Evolutionary conservation across 2,113 vertebrate species (phyloP), one percentile per base, ranked within the genome.

Genomic region (Phylloscopus trochilus): DNA sequence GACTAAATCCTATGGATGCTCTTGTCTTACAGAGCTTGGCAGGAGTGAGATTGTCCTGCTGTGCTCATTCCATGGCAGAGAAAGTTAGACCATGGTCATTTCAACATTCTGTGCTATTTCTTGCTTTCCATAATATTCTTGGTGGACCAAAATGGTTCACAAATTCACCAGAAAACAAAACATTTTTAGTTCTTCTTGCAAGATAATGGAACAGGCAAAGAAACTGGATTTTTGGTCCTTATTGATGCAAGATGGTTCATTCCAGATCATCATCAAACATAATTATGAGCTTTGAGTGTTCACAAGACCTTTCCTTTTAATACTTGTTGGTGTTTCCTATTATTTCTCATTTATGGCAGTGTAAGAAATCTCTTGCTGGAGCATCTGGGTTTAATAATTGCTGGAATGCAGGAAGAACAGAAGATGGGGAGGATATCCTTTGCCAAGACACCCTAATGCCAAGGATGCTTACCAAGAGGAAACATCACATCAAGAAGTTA

Each of bases 51-150:
- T 13, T 24, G 15, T 35, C 68, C 53, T 60, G 39, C 72, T 0
- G 0, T 27, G n/a, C 31, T 63, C 30, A 15, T 22, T n/a, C 16
- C 35, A 7, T 1, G 15, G 13, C 1, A 3, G 41, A 60, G 30
- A 52, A 73, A 60, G 37, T 3, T 5, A 2, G 77, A 8, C 22
- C 10, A 5, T 4, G 5, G 16, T 59, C 15, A 30, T n/a, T 52
- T 66, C 10, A 52, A 30, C 4, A 8, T 28, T 43, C 49, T 41
- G 0, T 51, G 15, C 9, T n/a, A 55, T 24, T 74, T 77, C 27
- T 81, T 66, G 13, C 23, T 81, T 77, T 78, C 55, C 15, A 44
- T 63, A 76, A 41, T 3, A 8, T 24, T 47, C 5, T 39, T 33
- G 23, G 13, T 44, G 49, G 49, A 28, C 12, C 5, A n/a, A 87